Base-by-base conservation (phyloP, 2,113 vertebrate species). In the Hypocryptadius cinnamomeus region DNA sequence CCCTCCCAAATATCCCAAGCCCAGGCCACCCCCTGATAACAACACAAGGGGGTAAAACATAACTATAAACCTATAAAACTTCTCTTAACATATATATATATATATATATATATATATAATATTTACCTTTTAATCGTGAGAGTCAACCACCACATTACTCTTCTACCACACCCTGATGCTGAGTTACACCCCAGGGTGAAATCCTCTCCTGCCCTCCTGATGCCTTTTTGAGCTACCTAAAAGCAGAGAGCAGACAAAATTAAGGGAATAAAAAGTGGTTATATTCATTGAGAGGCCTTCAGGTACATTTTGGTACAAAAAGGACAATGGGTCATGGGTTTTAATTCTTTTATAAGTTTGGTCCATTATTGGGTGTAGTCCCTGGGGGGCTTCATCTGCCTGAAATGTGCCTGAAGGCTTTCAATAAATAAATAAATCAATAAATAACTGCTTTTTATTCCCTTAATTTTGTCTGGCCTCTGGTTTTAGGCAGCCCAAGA, bases 111-210 rank as follows among this genome's bases (percentile, higher is more conserved):
- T 13, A 48, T 24, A 14, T 48, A 25, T 14, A 50, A 53, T 31
- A 31, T 20, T 54, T 54, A 7, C 11, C 18, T 54, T 54, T 31
- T 19, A 54, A 20, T 31, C 31, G 11, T 54, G 51, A 20, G 18
- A 54, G 16, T 30, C 51, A 54, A 6, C 51, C 18, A 18, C 20
- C 30, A 11, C 30, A 20, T 20, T 31, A 31, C 51, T 31, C 51
- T 20, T 31, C 30, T 3, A 31, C 31, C 51, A 19, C 51, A 12
- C 15, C 22, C 20, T 18, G 2, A 7, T 2, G 8, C 20, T 1
- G 0, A 1, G 0, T 23, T 13, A 15, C 18, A 30, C 4, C 63
- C 81, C 1, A 0, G 28, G 21, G 44, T 8, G 8, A 21, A 66
- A 70, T 11, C 20, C 8, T 15, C 8, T 35, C 56, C 15, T 3